phyloP scores from a whole-genome alignment of 2,113 vertebrate species.

The Ammospiza caudacuta region DNA sequence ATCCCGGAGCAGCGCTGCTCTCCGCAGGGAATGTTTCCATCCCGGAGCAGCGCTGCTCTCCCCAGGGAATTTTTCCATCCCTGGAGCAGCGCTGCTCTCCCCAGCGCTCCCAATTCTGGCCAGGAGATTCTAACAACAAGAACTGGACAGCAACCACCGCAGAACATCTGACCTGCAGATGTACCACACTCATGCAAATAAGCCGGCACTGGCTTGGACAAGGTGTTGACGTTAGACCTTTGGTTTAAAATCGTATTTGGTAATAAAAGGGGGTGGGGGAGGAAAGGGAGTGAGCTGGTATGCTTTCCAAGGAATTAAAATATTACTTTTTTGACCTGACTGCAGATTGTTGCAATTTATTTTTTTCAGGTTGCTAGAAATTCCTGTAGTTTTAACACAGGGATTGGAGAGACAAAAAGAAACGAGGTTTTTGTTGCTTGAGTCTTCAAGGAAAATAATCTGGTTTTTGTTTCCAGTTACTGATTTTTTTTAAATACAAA shows the following conservation, averaged over 20 bases:
- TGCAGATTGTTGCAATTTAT: background rate
- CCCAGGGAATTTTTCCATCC: background rate
- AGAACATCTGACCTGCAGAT: background rate
- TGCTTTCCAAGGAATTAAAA: background rate
- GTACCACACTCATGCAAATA: background rate
- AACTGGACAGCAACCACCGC: background rate
- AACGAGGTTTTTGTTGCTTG: background rate
- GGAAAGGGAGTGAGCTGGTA: background rate
- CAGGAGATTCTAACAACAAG: accelerated
- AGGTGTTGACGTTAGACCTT: background rate
- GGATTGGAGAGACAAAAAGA: background rate
- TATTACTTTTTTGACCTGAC: background rate
- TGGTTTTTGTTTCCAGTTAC: background rate
- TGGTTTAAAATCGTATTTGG: background rate
- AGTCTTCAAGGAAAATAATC: background rate
- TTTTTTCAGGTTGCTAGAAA: background rate
- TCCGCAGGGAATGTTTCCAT: background rate
- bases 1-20: too few relatives aligned
- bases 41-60: background rate
- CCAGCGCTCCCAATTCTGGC: background rate
- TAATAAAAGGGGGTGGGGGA: background rate
- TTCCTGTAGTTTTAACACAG: background rate
- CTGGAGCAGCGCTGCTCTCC: background rate
- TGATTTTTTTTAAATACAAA: background rate
- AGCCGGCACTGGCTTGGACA: background rate